Evolutionary conservation across 1,140 invertebrate species (phyloP).

Genomic region (Hyles vespertilio): DNA sequence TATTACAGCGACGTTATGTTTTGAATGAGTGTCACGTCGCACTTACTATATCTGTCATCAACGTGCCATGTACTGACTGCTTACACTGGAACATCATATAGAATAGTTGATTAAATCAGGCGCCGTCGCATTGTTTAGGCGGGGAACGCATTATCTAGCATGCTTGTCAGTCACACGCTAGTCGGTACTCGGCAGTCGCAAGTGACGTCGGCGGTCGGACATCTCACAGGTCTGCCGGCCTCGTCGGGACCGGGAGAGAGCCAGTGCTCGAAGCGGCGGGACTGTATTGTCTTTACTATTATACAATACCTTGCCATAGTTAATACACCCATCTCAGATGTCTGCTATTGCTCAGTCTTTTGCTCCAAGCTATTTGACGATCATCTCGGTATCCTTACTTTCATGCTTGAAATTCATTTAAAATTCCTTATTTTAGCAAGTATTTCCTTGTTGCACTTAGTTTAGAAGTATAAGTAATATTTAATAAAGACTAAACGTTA

Average conservation of each 20-base stretch:
- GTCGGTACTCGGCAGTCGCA: slow-evolving; percentile 23
- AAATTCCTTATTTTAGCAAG: no score
- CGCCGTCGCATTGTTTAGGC: slow-evolving; percentile 43
- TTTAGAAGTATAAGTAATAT: no score
- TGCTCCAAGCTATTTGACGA: no score
- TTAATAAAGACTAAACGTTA: no score
- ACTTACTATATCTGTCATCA: slow-evolving; percentile 30
- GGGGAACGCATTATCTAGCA: slow-evolving; percentile 37
- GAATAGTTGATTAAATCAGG: slow-evolving; percentile 48
- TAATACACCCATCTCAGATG: not conserved
- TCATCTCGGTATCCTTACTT: no score
- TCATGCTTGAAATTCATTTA: no score
- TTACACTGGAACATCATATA: slow-evolving; percentile 35
- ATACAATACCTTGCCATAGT: not conserved
- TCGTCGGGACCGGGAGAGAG: no score
- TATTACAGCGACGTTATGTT: slow-evolving; percentile 28
- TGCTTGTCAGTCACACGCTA: slow-evolving; percentile 43
- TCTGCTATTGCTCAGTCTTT: no score
- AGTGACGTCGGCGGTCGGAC: slow-evolving; percentile 19
- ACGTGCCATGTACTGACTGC: slow-evolving; percentile 15
- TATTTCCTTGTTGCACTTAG: no score
- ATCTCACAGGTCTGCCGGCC: no score
- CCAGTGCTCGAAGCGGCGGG: no score
- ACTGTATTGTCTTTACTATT: not conserved
- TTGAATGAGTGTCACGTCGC: slow-evolving; percentile 32